Conservation (phyloP, 2,888 invertebrate species). For the Tortrix viridana region DNA sequence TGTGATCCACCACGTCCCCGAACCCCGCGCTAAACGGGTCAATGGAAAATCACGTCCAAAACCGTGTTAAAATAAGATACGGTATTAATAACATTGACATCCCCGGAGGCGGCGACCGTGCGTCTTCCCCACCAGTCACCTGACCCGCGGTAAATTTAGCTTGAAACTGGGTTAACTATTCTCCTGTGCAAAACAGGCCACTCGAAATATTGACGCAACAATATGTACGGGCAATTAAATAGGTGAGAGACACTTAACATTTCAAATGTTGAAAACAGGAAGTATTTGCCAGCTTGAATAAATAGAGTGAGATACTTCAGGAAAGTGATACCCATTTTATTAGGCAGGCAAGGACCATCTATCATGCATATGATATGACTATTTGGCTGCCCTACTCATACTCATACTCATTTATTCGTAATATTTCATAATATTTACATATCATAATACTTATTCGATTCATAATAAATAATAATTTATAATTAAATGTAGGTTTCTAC, state of each 20-base stretch:
- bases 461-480: too few species aligned
- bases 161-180: conserved; percentile 80
- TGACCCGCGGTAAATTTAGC: conserved; percentile 62
- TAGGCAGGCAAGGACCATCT: too few species aligned
- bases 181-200: conserved; percentile 68
- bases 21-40: conserved; percentile 1
- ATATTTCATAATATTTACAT: too few species aligned
- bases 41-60: conserved; percentile 22
- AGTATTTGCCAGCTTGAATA: conserved; percentile 43
- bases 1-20: not conserved
- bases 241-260: conserved; percentile 64
- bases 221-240: conserved; percentile 48
- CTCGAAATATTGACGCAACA: conserved; percentile 71
- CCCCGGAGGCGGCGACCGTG: conserved; percentile 46
- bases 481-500: too few species aligned
- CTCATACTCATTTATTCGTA: too few species aligned
- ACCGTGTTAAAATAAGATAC: conserved; percentile 24
- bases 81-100: conserved; percentile 47
- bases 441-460: too few species aligned
- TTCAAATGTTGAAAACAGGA: conserved; percentile 68
- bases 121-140: conserved; percentile 63
- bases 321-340: too few species aligned
- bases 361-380: too few species aligned
- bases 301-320: too few species aligned
- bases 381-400: too few species aligned